Base-by-base conservation (phyloP, 2,797 vertebrate species). In the Hippoglossus hippoglossus region DNA sequence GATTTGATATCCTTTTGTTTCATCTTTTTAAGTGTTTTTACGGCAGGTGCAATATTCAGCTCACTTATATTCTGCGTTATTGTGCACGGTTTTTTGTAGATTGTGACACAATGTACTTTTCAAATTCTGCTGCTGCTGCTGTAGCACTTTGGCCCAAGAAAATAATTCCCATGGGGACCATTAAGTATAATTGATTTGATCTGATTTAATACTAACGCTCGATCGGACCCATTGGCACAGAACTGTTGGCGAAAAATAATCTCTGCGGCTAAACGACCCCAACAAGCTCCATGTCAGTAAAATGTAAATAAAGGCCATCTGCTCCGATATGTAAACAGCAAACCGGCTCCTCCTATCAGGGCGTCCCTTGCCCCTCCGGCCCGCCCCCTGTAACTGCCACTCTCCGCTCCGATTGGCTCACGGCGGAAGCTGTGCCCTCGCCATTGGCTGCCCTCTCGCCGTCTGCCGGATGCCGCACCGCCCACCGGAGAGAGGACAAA, bases 221-320 rank as follows among this genome's bases (percentile, higher is more conserved):
- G n/a, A 41, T 57, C 15, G 31, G 19, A 31, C 2, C 18, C 16
- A 46, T 52, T 51, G n/a, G 21, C 41, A 22, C 39, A 16, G 7
- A 3, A 36, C 19, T 51, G 9, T 51, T 3, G 4, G 6, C 2
- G 5, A 28, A 41, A 72, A 39, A 57, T 11, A 31, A 50, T 3
- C 15, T 73, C 18, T 1, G 47, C 22, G 58, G 41, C 13, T 6
- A 22, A 34, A 63, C 55, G 13, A 13, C 12, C 6, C 18, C 34
- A 50, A 58, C 11, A 5, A 65, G 28, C 47, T 74, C 63, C 6
- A 67, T 79, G 47, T 67, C 66, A 73, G 41, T 57, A 47, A 73
- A 80, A 91, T 78, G 90, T 92, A 91, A 92, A 94, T 94, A 93
- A 84, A 90, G 82, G 78, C 91, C 93, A 93, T 92, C 89, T 92